phyloP scores from a whole-genome alignment of 2,888 invertebrate genomes.

The Tipula vernalis region DNA sequence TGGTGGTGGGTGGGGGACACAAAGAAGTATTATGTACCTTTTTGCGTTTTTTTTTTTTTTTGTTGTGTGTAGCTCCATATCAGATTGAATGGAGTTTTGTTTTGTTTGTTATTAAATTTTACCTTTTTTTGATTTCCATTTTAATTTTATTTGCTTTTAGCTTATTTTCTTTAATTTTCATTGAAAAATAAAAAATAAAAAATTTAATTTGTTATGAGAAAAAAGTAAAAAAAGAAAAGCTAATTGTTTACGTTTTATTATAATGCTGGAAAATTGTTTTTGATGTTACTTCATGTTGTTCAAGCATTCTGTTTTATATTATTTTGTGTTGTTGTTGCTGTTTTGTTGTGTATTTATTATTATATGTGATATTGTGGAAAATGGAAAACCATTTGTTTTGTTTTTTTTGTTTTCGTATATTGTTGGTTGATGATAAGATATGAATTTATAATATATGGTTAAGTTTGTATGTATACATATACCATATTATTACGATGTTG shows the following conservation, averaged over 20 bases:
- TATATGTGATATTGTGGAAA: neutral
- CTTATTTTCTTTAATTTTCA: constrained; percentile 4
- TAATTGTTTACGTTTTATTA: constrained; percentile 4
- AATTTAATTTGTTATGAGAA: neutral
- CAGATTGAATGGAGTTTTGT: neutral
- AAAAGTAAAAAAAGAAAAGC: neutral
- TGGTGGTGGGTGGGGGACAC: neutral
- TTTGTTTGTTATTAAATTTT: neutral
- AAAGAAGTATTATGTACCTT: neutral
- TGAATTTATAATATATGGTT: neutral
- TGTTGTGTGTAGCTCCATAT: neutral
- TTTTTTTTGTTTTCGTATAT: neutral
- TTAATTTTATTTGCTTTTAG: neutral
- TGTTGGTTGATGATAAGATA: neutral
- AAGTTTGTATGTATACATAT: neutral
- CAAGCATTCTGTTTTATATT: neutral
- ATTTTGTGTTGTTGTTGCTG: neutral
- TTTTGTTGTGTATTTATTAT: neutral
- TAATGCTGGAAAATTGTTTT: constrained; percentile 4
- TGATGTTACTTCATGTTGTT: neutral
- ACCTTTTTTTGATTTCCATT: constrained; percentile 4
- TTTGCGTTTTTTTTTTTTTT: neutral
- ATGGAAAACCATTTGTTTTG: neutral
- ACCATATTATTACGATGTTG: neutral
- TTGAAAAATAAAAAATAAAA: neutral